Evolutionary conservation across 2,888 invertebrate species (phyloP).

Genomic region (Erebia aethiops): DNA sequence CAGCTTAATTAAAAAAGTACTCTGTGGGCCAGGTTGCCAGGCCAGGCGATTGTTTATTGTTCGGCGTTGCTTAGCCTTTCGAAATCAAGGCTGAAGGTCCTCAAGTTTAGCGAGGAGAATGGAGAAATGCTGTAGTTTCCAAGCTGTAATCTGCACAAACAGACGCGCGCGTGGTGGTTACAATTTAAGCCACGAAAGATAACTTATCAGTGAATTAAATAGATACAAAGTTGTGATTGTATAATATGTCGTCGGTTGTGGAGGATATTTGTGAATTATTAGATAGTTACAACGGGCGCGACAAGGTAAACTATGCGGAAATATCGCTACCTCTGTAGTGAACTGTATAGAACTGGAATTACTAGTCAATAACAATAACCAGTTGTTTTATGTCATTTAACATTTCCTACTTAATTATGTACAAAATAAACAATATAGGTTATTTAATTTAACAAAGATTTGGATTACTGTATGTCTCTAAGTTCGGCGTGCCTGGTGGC

Average conservation of each 20-base stretch:
- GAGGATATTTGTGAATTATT: constrained; percentile 87
- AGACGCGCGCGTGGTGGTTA: constrained; percentile 44
- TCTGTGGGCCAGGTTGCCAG: too few species aligned
- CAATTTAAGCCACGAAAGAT: constrained; percentile 40
- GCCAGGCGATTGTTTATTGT: not conserved
- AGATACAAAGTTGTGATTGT: constrained; percentile 34
- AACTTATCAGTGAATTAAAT: constrained; percentile 47
- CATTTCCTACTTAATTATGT: constrained; percentile 14
- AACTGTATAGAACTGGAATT: constrained; percentile 51
- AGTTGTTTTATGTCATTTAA: constrained; percentile 33
- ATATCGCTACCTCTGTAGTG: constrained; percentile 59
- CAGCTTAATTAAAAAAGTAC: too few species aligned
- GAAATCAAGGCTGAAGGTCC: constrained; percentile 59
- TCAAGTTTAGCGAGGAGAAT: constrained; percentile 53
- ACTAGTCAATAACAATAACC: constrained; percentile 53
- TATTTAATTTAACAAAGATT: not conserved
- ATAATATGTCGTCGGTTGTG: constrained; percentile 63
- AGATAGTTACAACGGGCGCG: constrained; percentile 92
- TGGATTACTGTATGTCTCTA: too few species aligned
- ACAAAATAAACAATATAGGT: not conserved
- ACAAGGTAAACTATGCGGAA: constrained; percentile 86
- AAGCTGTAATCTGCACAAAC: constrained; percentile 50
- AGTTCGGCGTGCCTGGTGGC: too few species aligned
- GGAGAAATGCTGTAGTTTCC: constrained; percentile 62
- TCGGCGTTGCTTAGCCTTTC: constrained; percentile 56